Base-by-base conservation (phyloP, 2,888 invertebrate genomes). In the Anaspis maculata region DNA sequence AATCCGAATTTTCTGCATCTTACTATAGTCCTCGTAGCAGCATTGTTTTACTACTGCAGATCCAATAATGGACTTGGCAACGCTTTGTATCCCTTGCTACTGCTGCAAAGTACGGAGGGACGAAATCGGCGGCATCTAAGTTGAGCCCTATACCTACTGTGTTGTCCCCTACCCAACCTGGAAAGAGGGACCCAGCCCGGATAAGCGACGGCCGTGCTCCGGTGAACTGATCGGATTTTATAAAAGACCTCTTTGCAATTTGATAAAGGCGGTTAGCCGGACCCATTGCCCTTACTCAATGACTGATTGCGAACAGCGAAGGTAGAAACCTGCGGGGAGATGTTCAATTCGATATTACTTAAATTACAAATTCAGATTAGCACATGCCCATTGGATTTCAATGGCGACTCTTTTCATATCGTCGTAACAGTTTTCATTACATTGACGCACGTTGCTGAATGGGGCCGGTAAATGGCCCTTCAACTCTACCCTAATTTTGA, bases 171-270 rank as follows among this genome's bases (percentile, higher is more conserved):
- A 15, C 27, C 12, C 24, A 23, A n/a, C 19, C 19, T 7, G 7
- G 19, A 7, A 19, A 7, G 19, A 19, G 27, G 27, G 25, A 34
- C 34, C 34, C 29, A 38, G 38, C 24, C 48, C 48, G 54, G 52
- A 61, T 58, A 59, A 59, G 54, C 53, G 55, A 54, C 53, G 55
- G 49, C 52, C 52, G 50, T 52, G 54, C 53, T 44, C 48, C 48
- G 48, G 45, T 52, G 56, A 50, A 52, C 57, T 59, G 61, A 62
- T 61, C 59, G 56, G 61, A 62, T 61, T 62, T 60, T 57, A 56
- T 59, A 60, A 61, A 60, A 61, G 59, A 54, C 53, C 55, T 54
- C 56, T 60, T 59, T 58, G 56, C 58, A 59, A 61, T 59, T 61
- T 57, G 60, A 61, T 60, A 59, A 61, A 61, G 56, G 58, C 58